Conservation (phyloP, 2,113 vertebrate genomes). For the Melanerpes formicivorus region DNA sequence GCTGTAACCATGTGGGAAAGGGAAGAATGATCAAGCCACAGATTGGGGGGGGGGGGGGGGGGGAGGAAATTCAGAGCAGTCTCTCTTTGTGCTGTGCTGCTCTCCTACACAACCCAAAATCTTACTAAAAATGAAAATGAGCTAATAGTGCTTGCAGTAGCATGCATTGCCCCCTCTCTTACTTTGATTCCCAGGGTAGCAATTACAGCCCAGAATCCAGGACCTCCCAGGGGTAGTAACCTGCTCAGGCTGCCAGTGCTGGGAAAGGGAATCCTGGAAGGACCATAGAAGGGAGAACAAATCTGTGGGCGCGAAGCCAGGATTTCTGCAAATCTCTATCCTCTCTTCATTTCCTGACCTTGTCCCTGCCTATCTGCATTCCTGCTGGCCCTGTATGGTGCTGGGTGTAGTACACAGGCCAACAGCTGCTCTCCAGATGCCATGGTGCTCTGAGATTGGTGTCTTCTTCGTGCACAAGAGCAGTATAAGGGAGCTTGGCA, state of each 20-base stretch:
- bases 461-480: neutral
- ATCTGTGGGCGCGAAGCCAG: conserved; percentile 9
- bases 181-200: conserved; percentile 32
- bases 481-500: neutral
- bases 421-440: conserved; percentile 65
- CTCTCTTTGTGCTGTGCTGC: conserved; percentile 43
- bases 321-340: conserved; percentile 47
- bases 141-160: conserved; percentile 44
- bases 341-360: conserved; percentile 34
- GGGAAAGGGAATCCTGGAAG: conserved; percentile 44
- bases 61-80: conserved; percentile 30
- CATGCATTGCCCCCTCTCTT: conserved; percentile 16
- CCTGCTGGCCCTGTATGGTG: neutral
- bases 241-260: conserved; percentile 7
- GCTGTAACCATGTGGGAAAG: conserved; percentile 63
- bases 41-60: neutral
- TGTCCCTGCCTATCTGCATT: conserved; percentile 32
- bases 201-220: neutral
- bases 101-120: conserved; percentile 48
- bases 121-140: conserved; percentile 65
- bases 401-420: neutral
- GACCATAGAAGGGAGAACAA: conserved; percentile 34
- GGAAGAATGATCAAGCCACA: conserved; percentile 47
- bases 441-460: conserved; percentile 5
- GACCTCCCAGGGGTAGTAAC: conserved; percentile 24